phyloP scores from a whole-genome alignment of 2,797 vertebrate species.

The Tenualosa thibaudeaui region DNA sequence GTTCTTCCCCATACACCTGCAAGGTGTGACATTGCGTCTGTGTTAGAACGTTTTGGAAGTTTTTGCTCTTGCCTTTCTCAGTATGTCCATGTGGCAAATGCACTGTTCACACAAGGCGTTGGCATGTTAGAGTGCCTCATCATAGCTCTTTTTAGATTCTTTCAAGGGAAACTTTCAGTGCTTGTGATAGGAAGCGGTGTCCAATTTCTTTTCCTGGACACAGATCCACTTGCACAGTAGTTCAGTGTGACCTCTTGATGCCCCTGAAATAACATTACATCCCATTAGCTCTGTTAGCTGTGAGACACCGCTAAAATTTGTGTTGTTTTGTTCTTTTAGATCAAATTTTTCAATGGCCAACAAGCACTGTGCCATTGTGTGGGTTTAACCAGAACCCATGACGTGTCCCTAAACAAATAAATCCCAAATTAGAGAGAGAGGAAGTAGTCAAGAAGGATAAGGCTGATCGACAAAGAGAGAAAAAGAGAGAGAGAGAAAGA shows the following conservation, averaged over 20 bases:
- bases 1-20: neutral
- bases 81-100: neutral
- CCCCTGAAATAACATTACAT: neutral
- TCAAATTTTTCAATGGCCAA: neutral
- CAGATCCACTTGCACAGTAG: too few species aligned
- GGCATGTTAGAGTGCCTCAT: neutral
- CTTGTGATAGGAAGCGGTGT: neutral
- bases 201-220: neutral
- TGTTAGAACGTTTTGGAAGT: too few species aligned
- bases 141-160: neutral
- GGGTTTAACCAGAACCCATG: neutral
- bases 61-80: neutral
- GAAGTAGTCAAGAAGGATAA: constrained; percentile 22
- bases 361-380: constrained; percentile 11
- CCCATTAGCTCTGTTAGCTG: neutral
- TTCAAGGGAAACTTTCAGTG: neutral
- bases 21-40: neutral
- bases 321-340: neutral
- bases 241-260: neutral
- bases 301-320: neutral
- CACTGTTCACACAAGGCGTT: too few species aligned
- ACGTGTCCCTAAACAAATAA: constrained; percentile 3
- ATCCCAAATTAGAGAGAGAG: constrained; percentile 17
- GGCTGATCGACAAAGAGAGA: neutral
- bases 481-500: neutral